Evolutionary conservation across 2,797 vertebrate species (phyloP), one percentile per base, ranked within the genome.

Genomic region (Lophotriccus pileatus): DNA sequence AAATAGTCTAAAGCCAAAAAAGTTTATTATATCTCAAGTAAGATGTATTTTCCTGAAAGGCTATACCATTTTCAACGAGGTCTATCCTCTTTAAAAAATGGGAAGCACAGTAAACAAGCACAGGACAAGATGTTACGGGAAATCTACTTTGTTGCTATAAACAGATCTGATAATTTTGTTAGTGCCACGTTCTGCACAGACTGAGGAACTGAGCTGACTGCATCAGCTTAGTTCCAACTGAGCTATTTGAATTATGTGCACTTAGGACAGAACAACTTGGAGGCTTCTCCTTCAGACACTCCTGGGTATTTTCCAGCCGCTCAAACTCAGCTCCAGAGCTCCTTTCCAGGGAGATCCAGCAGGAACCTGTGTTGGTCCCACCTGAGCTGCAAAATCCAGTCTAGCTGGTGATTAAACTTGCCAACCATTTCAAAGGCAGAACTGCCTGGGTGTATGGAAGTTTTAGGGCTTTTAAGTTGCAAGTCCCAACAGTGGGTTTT

Each of bases 351-450:
- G 72, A 92, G 63, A 50, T 36, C 19, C 58, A 60, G 96, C n/a
- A 69, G 78, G 50, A 90, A 58, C 91, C 75, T 59, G 68, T 37
- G 44, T 84, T 69, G 59, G 79, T 91, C 96, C 97, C 97, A 79
- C 56, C 87, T 95, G 94, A 95, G 86, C 83, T 72, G 80, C 84
- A 84, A 83, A 78, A 89, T 90, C 89, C 73, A 75, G 91, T 95
- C 34, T 55, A 84, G 84, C 84, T 97, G 96, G 97, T 95, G 91
- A 98, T 98, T 97, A 97, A 97, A 97, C 95, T 98, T 97, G 92
- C 36, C 66, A 96, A 97, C 92, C 96, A 97, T 97, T 97, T 97
- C 94, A 97, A 97, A 97, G 81, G 63, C 68, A 89, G 78, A 94
- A 93, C 47, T 86, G 60, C 73, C 50, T 70, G 68, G 34, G 84